Conservation (phyloP, 53 echinoderm and acorn worm genomes). For the Glandiceps talaboti region DNA sequence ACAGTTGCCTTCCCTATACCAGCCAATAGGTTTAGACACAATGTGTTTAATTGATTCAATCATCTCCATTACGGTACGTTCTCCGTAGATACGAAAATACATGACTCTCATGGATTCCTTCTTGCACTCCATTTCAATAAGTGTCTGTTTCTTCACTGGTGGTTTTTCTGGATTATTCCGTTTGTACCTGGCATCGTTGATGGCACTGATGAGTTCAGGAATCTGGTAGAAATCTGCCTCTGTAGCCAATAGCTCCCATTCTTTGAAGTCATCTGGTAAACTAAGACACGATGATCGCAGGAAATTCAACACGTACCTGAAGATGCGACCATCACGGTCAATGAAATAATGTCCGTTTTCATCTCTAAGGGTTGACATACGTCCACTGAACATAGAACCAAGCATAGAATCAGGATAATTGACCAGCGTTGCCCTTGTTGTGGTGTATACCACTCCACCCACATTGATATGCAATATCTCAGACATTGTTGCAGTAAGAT, state of each 20-base stretch:
- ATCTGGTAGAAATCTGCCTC: constrained; percentile 36
- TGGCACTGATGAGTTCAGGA: constrained; percentile 8
- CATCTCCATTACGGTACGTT: neutral
- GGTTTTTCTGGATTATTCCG: neutral
- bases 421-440: neutral
- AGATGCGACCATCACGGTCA: constrained; percentile 23
- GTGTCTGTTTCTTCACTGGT: neutral
- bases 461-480: neutral
- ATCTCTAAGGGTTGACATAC: constrained; percentile 7
- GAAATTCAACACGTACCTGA: constrained; percentile 29
- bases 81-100: neutral
- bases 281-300: constrained; percentile 15
- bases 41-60: neutral
- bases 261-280: constrained; percentile 31
- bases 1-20: neutral
- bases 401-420: neutral
- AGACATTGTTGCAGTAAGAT: too few relatives aligned
- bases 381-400: neutral
- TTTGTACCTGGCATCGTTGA: neutral
- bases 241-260: constrained; percentile 23
- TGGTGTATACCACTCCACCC: neutral
- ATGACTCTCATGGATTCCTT: neutral
- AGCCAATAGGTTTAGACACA: neutral
- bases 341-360: constrained; percentile 20
- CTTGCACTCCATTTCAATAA: neutral